These are phyloP conservation scores for Oligia strigilis DNA, from an alignment of 2,888 invertebrate genomes.

Conservation along the genomic window DNA sequence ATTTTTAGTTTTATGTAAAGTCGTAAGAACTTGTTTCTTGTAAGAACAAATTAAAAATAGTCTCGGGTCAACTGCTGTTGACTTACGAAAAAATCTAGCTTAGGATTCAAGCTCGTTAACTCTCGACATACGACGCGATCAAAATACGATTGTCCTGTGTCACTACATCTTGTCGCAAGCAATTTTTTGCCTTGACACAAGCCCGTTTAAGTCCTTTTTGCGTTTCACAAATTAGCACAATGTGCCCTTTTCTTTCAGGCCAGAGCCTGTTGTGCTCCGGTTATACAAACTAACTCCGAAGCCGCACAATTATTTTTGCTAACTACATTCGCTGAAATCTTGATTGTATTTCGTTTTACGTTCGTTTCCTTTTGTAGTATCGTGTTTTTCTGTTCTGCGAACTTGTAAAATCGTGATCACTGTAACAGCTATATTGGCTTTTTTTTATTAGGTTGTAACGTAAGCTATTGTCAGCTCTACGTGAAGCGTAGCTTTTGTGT, in stretches of 20 bases:
- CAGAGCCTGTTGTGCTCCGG: constrained; percentile 28
- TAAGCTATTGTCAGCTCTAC: constrained; percentile 24
- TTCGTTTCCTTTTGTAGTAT: constrained; percentile 58
- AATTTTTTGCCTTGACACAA: constrained; percentile 55
- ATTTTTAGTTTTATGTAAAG: constrained; percentile 15
- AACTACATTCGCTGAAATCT: constrained; percentile 60
- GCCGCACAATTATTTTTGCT: constrained; percentile 50
- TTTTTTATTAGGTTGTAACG: constrained; percentile 39
- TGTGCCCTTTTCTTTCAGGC: constrained; percentile 51
- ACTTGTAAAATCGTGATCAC: constrained; percentile 63
- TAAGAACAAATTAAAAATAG: neutral
- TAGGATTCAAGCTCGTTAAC: constrained; percentile 49
- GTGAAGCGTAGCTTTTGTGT: constrained; percentile 43
- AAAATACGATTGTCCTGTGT: constrained; percentile 62
- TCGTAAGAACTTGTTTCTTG: constrained; percentile 6
- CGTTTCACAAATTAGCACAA: constrained; percentile 52
- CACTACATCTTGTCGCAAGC: constrained; percentile 41
- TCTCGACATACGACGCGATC: constrained; percentile 47
- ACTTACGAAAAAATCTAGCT: constrained; percentile 38
- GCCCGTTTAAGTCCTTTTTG: constrained; percentile 51
- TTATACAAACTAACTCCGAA: constrained; percentile 43
- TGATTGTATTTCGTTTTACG: constrained; percentile 65
- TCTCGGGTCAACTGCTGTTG: constrained; percentile 6
- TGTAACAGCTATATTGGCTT: constrained; percentile 64
- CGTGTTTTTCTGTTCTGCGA: constrained; percentile 54